Evolutionary conservation across 2,888 invertebrate genomes (phyloP), one percentile per base, ranked within the genome.

Genomic region (Dolichopus griseipennis): DNA sequence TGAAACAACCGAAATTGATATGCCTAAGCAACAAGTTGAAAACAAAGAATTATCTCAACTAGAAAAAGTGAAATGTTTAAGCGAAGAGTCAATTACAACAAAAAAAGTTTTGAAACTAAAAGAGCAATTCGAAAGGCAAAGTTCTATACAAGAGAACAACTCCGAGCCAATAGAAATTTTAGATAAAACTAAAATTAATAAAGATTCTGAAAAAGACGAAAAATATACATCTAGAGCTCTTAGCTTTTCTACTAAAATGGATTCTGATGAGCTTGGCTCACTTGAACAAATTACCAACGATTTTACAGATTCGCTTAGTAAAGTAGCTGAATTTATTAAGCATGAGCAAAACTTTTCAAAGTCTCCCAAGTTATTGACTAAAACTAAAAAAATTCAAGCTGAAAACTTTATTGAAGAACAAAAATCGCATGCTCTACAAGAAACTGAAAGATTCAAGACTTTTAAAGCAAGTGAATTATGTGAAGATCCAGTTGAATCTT

Each of bases 51-150:
- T 41, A 41, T 6, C 9, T 12, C 15, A 12, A 6, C 41, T 15
- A 41, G 41, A 41, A 9, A 41, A 41, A 9, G 8, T 12, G 15
- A 52, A 15, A 52, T 2, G 5, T 3, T 52, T 52, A 4, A 52
- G 18, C n/a, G 52, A 69, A 34, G 61, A 68, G 65, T 21, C 18
- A 2, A 61, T 52, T 1, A 41, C 9, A 15, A 20, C 34, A 5
- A 52, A 64, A 61, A 41, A 64, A 41, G 27, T 61, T 2, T 65
- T 64, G 10, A 61, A 64, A 64, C n/a, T 61, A 52, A 52, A 52
- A 52, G 52, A 52, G 18, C 15, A 52, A 6, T 52, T 52, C 6
- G 52, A 52, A 52, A 52, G 52, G 18, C 52, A 52, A 15, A 52
- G 52, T n/a, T 52, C 52, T 12, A 52, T 52, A 18, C 52, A 52